Evolutionary conservation across 1,140 invertebrate species (phyloP), one percentile per base, ranked within the genome.

Genomic region (Ceratina calcarata): DNA sequence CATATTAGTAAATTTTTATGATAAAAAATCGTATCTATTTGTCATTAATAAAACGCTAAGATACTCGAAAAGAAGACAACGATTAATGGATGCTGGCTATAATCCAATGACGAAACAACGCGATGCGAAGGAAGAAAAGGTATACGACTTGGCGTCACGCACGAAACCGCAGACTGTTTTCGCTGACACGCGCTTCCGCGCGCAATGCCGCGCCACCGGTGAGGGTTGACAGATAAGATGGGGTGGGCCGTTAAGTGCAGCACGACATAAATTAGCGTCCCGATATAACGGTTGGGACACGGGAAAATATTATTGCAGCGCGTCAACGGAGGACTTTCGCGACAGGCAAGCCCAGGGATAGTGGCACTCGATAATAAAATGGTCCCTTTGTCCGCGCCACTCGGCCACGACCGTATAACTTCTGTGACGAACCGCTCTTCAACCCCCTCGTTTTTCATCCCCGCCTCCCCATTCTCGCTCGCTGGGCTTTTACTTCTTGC

Each of bases 351-450:
- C 27, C 1, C 77, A 49, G 45, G 75, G 78, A 69, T 83, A 69
- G 60, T 78, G 74, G 65, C 80, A 77, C 84, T 89, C 82, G 79
- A 85, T 89, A 90, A 89, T 89, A 89, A 91, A 91, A 91, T 87
- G 83, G 78, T 81, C 86, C 71, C 80, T 87, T 86, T 86, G 84
- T 89, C 83, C 80, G 81, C 69, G 64, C 53, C 64, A 55, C 72
- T 77, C 67, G 66, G 37, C 37, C 37, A 69, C 71, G 58, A 24
- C 4, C 73, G 60, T 69, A 69, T 77, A 78, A 81, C 82, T 84
- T 67, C 45, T 78, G 55, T 80, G 86, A 84, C 86, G 61, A 68
- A 76, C 68, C 73, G 80, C 18, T 66, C 62, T 62, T 71, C 24
- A n/a, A 61, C 64, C 64, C 57, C 74, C 77, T 37, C 78, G 60